Evolutionary conservation across 1,140 invertebrate species (phyloP).

Genomic region (Drosophila gunungcola): DNA sequence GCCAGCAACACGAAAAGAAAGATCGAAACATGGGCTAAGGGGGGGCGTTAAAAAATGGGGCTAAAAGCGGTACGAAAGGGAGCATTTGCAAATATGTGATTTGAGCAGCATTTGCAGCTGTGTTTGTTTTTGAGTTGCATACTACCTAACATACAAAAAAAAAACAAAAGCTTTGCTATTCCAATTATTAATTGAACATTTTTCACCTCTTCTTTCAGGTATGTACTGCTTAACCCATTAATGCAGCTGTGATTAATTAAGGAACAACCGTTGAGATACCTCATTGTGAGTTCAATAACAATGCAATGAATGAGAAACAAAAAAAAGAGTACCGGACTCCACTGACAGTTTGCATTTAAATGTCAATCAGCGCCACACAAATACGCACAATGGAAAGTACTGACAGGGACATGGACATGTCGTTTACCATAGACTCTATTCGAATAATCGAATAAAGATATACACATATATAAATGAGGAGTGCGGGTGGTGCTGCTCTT

Average conservation of each 20-base stretch:
- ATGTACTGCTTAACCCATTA: constrained; percentile 26
- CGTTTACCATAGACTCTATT: too few species aligned
- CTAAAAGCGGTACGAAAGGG: background rate
- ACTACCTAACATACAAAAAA: background rate
- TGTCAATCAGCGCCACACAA: constrained; percentile 41
- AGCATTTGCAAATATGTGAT: too few species aligned
- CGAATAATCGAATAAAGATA: background rate
- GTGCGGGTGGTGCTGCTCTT: constrained; percentile 34
- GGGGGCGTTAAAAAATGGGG: background rate
- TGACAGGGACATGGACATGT: constrained; percentile 11
- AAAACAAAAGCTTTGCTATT: background rate
- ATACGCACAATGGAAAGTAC: constrained; percentile 8
- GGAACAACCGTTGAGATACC: constrained; percentile 3
- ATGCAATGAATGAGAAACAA: constrained; percentile 20
- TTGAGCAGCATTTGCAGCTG: background rate
- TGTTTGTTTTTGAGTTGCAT: background rate
- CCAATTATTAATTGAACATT: constrained; percentile 10
- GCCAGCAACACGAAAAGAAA: constrained; percentile 41
- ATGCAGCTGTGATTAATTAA: constrained; percentile 52
- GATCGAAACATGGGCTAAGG: background rate
- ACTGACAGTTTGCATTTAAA: constrained; percentile 48
- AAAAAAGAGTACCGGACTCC: constrained; percentile 13
- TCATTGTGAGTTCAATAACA: constrained; percentile 29
- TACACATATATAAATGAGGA: background rate
- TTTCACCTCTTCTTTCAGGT: constrained; percentile 23